Evolutionary conservation across 2,888 invertebrate genomes (phyloP).

Genomic region (Apeira syringaria): DNA sequence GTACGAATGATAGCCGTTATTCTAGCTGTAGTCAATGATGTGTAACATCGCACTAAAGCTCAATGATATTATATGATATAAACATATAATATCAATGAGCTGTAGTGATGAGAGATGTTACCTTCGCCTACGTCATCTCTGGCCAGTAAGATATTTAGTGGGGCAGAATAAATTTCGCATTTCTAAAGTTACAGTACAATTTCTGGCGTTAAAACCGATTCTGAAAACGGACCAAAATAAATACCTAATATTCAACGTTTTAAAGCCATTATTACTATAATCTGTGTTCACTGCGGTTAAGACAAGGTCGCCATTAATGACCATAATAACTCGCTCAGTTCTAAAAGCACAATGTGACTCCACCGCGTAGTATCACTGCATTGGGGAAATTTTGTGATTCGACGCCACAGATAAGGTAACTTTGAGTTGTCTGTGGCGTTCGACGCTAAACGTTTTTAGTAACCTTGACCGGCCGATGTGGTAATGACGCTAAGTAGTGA

Average conservation of each 20-base stretch:
- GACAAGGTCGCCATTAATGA: slow-evolving; percentile 28
- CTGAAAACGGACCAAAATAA: background rate
- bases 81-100: too few species aligned
- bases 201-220: slow-evolving; percentile 2
- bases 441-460: slow-evolving; percentile 10
- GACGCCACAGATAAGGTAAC: too few species aligned
- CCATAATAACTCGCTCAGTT: slow-evolving; percentile 11
- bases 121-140: too few species aligned
- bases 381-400: slow-evolving; percentile 13
- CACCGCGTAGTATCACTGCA: slow-evolving; percentile 8
- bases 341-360: slow-evolving; percentile 9
- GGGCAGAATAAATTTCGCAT: too few species aligned
- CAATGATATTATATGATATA: too few species aligned
- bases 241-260: background rate
- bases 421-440: too few species aligned
- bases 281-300: background rate
- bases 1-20: too few species aligned
- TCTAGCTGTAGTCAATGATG: too few species aligned
- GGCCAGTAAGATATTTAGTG: too few species aligned
- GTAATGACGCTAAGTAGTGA: slow-evolving; percentile 11
- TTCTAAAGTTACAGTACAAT: too few species aligned
- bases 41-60: too few species aligned
- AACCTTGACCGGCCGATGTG: slow-evolving; percentile 9
- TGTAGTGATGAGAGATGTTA: too few species aligned
- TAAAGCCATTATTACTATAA: background rate